Percentiles rank a stretch among this genome's conserved stretches.
Conservation (phyloP, 2,113 vertebrate genomes). For the Coptodon bakossiorum region DNA sequence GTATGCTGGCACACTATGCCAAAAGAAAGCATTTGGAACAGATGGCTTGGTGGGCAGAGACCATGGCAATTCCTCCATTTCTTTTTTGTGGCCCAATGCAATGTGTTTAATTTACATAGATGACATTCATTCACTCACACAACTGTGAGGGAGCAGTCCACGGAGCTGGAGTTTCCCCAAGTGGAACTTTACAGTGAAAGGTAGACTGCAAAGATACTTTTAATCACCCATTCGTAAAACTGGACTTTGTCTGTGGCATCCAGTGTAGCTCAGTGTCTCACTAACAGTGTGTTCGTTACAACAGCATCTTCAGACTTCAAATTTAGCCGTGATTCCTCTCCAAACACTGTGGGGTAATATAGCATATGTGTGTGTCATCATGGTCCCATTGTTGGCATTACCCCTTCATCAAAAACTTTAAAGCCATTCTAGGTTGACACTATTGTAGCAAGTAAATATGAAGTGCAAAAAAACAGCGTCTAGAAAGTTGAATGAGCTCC, state of each 20-base stretch:
- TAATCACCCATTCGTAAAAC: not conserved
- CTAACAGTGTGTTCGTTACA: not conserved
- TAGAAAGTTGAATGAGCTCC: not conserved
- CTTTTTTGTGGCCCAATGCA: not conserved
- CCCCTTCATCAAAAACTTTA: not conserved
- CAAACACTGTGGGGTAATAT: not conserved
- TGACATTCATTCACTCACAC: not conserved
- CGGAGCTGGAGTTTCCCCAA: not conserved
- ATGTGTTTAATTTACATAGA: slow-evolving; percentile 19
- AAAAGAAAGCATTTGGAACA: slow-evolving; percentile 11
- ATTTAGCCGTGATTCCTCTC: not conserved
- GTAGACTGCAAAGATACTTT: not conserved
- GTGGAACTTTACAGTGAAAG: not conserved
- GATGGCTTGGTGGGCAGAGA: slow-evolving; percentile 33
- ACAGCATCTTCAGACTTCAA: not conserved
- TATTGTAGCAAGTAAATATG: not conserved
- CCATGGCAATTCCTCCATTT: not conserved
- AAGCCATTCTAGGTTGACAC: not conserved
- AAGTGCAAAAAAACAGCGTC: not conserved
- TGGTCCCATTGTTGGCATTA: not conserved
- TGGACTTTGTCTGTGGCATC: not conserved
- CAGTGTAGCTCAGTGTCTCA: not conserved
- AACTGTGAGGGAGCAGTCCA: not conserved
- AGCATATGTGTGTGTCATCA: not conserved
- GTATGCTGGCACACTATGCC: not conserved